Conservation (phyloP, 2,113 vertebrate genomes). For the Labrus mixtus region DNA sequence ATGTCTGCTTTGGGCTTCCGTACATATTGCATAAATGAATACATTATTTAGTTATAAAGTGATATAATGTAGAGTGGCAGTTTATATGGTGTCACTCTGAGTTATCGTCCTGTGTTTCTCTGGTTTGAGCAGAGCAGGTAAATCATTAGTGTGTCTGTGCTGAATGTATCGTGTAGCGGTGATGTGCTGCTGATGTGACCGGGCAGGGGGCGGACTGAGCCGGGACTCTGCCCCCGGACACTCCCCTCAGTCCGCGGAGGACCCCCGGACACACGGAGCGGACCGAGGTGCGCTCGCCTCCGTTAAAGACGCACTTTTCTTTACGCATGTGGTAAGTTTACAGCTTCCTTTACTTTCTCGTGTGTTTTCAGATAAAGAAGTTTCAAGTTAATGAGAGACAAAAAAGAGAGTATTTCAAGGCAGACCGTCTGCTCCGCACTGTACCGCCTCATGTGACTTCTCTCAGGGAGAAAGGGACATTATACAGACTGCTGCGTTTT, state of each 20-base stretch:
- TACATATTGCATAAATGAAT: too few relatives aligned
- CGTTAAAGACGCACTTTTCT: not conserved
- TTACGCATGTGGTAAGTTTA: slow-evolving; percentile 7
- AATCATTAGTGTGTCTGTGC: slow-evolving; percentile 13
- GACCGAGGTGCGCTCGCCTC: not conserved
- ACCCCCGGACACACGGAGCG: not conserved
- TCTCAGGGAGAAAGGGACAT: not conserved
- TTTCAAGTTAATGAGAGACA: not conserved
- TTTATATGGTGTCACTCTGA: too few relatives aligned
- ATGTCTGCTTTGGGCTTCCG: too few relatives aligned
- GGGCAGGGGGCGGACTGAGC: slow-evolving; percentile 32
- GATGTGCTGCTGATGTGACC: slow-evolving; percentile 6
- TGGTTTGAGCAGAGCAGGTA: not conserved
- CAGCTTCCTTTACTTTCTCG: not conserved
- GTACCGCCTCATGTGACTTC: not conserved
- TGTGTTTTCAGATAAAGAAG: too few relatives aligned
- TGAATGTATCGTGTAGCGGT: slow-evolving; percentile 12
- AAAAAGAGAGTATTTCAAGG: too few relatives aligned
- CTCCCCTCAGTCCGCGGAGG: slow-evolving; percentile 9
- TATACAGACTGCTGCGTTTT: not conserved
- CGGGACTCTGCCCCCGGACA: not conserved
- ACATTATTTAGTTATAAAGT: too few relatives aligned
- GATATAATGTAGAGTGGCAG: too few relatives aligned
- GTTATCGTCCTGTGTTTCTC: not conserved
- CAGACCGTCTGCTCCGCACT: too few relatives aligned